Evolutionary conservation across 2,113 vertebrate species (phyloP).

Genomic region (Xyliphius kryptos): DNA sequence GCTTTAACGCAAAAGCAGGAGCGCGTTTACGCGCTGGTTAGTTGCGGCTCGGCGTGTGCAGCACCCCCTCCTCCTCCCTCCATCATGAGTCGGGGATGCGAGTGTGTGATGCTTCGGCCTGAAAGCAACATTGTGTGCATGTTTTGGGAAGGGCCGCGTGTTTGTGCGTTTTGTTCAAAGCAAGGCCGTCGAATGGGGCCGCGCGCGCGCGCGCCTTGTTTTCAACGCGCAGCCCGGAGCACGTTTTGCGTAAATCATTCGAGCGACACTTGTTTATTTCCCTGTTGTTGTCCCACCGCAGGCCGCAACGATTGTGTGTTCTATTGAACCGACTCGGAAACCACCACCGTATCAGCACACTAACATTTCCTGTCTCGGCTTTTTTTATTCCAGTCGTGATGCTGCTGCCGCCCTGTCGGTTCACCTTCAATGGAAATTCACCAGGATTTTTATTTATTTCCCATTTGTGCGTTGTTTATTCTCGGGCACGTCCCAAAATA

Average conservation of each 20-base stretch:
- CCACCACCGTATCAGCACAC: no score
- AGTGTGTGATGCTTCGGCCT: constrained; percentile 4
- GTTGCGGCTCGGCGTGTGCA: background rate
- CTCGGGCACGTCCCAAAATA: background rate
- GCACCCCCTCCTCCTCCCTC: background rate
- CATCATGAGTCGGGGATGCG: constrained; percentile 9
- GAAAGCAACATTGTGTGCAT: background rate
- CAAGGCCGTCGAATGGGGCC: background rate
- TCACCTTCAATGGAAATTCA: no score
- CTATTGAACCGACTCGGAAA: background rate
- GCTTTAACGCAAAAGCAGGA: no score
- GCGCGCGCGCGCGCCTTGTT: background rate
- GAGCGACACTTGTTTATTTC: background rate
- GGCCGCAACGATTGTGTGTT: background rate
- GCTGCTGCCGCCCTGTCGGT: no score
- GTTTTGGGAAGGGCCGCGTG: background rate
- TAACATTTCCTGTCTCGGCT: no score
- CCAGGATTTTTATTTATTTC: no score
- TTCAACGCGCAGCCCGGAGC: background rate
- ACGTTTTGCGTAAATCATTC: background rate
- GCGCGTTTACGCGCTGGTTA: no score
- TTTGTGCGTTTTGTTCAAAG: background rate
- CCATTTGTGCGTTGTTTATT: no score
- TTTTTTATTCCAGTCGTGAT: no score
- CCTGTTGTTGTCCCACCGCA: constrained; percentile 55